Conservation (phyloP, 2,113 vertebrate species). For the Trogon surrucura region DNA sequence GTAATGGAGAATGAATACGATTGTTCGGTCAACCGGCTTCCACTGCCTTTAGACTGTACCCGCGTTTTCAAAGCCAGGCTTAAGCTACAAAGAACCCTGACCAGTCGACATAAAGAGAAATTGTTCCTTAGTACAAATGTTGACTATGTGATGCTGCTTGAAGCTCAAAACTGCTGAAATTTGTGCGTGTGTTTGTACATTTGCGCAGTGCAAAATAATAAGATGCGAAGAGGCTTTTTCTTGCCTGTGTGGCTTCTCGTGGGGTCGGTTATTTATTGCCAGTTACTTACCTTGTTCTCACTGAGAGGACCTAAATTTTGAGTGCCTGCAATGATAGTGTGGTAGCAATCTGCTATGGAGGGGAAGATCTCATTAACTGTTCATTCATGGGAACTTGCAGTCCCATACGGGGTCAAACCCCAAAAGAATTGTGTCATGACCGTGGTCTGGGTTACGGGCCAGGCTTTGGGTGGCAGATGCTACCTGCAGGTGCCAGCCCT, state of each 20-base stretch:
- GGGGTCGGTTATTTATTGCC: neutral
- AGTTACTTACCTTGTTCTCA: neutral
- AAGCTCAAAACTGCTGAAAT: slow-evolving; percentile 31
- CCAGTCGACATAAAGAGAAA: slow-evolving; percentile 32
- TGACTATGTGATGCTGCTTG: slow-evolving; percentile 40
- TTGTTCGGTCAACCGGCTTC: slow-evolving; percentile 58
- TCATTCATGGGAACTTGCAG: neutral
- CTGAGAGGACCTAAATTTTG: neutral
- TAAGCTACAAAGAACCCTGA: slow-evolving; percentile 37
- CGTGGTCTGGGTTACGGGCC: neutral
- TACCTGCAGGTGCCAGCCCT: neutral
- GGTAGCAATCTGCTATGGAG: neutral
- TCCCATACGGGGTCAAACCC: neutral
- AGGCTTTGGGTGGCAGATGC: neutral
- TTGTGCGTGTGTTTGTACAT: slow-evolving; percentile 35
- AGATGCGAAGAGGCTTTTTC: neutral
- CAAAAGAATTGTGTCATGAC: neutral
- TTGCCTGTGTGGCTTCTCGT: neutral
- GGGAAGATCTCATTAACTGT: neutral
- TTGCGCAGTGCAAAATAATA: neutral
- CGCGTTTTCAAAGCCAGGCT: slow-evolving; percentile 48
- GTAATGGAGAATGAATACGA: slow-evolving; percentile 63
- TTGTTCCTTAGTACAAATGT: slow-evolving; percentile 65
- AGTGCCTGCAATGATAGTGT: neutral
- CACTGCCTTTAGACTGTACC: slow-evolving; percentile 32